Evolutionary conservation across 2,888 invertebrate species (phyloP), one percentile per base, ranked within the genome.

Genomic region (Clanis bilineata): DNA sequence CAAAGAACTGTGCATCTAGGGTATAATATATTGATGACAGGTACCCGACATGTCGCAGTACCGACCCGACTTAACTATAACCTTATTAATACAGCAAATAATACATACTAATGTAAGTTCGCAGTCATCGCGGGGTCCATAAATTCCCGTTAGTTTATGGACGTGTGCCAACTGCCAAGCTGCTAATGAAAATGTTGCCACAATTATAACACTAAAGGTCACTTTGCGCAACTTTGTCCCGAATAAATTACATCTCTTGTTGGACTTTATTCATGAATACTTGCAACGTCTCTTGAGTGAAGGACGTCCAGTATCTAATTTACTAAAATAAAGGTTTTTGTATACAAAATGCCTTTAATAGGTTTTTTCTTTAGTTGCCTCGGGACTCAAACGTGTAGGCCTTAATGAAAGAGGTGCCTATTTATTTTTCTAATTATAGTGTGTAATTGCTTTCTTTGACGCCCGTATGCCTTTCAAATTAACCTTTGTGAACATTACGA

Each of bases 171-270:
- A 51, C 32, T 51, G 51, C 51, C 51, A 51, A 51, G 32, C 32
- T 44, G 44, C 22, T 51, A 51, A 51, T 51, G 51, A 51, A 32
- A 51, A 51, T 51, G 51, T 51, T 51, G 51, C 51, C 51, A 51
- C 51, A 51, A 51, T 51, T 51, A 51, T 32, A 51, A 51, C 32
- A 51, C 51, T 51, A 51, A 51, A 51, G 51, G 51, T 51, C 51
- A 51, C 51, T 51, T 51, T 51, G 44, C 21, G 28, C 32, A 28
- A 51, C 51, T 32, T 51, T 32, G 51, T 32, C 51, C 32, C 28
- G 51, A 51, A 51, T 51, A 51, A 51, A 32, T 51, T 32, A 32
- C 9, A 9, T 10, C 32, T 28, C 51, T 28, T 51, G 32, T 51
- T 18, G 7, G 18, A 51, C 18, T 51, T 51, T 51, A 51, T 51